Evolutionary conservation across 2,797 vertebrate genomes (phyloP).

Genomic region (Falco cherrug): DNA sequence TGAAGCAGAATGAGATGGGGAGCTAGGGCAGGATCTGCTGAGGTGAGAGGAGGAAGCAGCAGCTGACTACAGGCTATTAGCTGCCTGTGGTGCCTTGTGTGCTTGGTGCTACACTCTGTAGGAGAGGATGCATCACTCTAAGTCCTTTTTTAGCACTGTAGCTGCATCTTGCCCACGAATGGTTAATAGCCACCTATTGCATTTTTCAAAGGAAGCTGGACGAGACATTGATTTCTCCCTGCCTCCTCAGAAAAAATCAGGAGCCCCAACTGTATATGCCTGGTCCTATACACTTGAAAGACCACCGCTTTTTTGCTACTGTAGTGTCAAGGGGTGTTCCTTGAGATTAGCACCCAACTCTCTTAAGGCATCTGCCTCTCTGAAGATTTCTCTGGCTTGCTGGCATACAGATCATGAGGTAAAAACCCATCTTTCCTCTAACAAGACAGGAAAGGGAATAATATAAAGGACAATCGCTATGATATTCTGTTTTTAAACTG

Average conservation of each 20-base stretch:
- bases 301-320: not conserved
- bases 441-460: not conserved
- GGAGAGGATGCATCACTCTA: not conserved
- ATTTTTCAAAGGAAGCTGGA: not conserved
- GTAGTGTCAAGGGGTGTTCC: not conserved
- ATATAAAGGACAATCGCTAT: not conserved
- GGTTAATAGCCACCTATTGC: not conserved
- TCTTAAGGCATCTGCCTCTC: not conserved
- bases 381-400: not conserved
- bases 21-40: not conserved
- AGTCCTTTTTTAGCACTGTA: not conserved
- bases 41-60: not conserved
- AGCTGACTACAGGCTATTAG: not conserved
- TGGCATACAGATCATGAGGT: not conserved
- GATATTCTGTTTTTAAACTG: not conserved
- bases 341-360: not conserved
- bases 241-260: not conserved
- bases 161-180: not conserved
- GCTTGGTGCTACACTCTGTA: too few relatives aligned
- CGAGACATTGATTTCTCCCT: not conserved
- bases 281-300: not conserved
- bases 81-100: not conserved
- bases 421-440: not conserved
- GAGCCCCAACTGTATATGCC: not conserved
- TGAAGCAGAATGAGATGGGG: not conserved